These are phyloP conservation scores for Eilema griseolum DNA, from an alignment of 2,888 invertebrate species.

Conservation along the genomic window DNA sequence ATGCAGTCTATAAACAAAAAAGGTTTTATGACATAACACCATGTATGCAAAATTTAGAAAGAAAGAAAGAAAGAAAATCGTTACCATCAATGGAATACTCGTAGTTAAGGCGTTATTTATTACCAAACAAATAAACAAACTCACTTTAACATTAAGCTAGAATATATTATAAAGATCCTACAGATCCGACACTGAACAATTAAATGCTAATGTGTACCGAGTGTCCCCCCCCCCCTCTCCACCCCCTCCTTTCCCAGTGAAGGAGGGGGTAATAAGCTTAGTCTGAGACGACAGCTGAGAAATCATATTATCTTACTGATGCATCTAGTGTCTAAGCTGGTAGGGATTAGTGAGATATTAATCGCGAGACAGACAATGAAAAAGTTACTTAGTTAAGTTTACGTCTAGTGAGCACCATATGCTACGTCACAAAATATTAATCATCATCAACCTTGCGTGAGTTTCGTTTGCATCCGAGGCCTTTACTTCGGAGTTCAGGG, in stretches of 20 bases:
- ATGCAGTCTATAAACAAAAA: too few species aligned
- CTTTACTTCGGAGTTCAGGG: too few species aligned
- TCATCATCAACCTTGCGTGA: too few species aligned
- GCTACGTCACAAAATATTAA: too few species aligned
- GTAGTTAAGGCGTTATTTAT: too few species aligned
- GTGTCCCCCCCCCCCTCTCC: background rate
- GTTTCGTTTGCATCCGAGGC: too few species aligned
- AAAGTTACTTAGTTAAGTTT: background rate
- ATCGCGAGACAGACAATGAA: background rate
- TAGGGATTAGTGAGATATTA: background rate
- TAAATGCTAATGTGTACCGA: constrained; percentile 11
- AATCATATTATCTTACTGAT: constrained; percentile 1
- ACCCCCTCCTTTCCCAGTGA: background rate
- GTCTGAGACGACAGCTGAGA: constrained; percentile 10
- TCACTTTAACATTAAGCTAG: background rate
- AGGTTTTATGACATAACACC: too few species aligned
- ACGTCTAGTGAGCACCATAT: too few species aligned
- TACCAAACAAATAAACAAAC: too few species aligned
- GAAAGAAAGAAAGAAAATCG: too few species aligned
- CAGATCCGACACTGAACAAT: constrained; percentile 11
- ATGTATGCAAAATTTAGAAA: too few species aligned
- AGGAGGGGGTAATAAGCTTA: constrained; percentile 8
- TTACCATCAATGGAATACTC: too few species aligned
- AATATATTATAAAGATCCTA: background rate
- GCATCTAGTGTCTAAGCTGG: background rate